Percentiles rank a stretch among this genome's conserved stretches.
phyloP scores from a whole-genome alignment of 2,888 invertebrate species.

The Sturmia bella region DNA sequence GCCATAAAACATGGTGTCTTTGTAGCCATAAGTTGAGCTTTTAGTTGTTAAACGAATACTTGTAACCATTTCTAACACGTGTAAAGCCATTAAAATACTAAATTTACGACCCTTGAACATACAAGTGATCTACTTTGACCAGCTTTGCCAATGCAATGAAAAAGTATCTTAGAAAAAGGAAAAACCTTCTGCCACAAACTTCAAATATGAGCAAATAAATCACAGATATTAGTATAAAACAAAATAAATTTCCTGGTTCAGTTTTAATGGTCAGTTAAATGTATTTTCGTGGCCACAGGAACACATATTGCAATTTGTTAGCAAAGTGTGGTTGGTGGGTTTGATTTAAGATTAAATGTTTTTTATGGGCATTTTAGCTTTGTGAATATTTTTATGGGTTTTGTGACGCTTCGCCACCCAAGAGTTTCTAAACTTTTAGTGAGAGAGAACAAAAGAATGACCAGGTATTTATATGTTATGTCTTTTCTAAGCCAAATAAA shows the following conservation, averaged over 20 bases:
- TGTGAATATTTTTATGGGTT: conserved; percentile 11
- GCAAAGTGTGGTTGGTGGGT: conserved; percentile 28
- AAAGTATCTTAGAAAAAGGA: background rate
- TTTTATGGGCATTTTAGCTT: conserved; percentile 53
- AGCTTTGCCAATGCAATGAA: conserved; percentile 18
- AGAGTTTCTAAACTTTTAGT: background rate
- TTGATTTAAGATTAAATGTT: conserved; percentile 48
- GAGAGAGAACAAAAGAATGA: too few relatives aligned
- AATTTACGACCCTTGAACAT: conserved; percentile 57
- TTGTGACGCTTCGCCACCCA: conserved; percentile 25
- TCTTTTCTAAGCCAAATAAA: too few relatives aligned
- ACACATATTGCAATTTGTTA: conserved; percentile 51
- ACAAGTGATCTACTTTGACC: conserved; percentile 59
- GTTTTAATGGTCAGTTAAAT: conserved; percentile 43
- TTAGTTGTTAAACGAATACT: background rate
- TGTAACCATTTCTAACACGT: conserved; percentile 46
- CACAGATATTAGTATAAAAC: conserved; percentile 57
- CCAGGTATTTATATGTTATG: too few relatives aligned
- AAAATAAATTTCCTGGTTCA: conserved; percentile 56
- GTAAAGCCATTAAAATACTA: conserved; percentile 48
- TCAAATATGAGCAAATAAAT: conserved; percentile 50
- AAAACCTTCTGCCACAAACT: conserved; percentile 3
- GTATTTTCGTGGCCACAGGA: conserved; percentile 47
- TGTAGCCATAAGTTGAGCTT: conserved; percentile 12
- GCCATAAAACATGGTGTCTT: conserved; percentile 58